Conservation (phyloP, 2,113 vertebrate species). For the Myrmecophaga tridactyla region DNA sequence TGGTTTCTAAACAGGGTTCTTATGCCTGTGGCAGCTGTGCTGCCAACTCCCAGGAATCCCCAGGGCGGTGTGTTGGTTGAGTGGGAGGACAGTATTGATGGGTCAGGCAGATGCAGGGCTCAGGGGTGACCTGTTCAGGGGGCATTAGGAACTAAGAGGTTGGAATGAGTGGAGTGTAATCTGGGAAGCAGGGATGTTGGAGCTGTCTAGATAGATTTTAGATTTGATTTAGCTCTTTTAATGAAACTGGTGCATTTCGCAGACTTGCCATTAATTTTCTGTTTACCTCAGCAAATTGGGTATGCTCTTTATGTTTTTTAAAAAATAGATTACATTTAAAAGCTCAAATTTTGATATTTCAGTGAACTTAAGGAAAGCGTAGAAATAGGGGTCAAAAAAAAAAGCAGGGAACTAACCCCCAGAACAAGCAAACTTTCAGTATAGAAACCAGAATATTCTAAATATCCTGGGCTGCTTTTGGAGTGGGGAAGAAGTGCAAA, state of each 20-base stretch:
- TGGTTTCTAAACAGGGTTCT: neutral
- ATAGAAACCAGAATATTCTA: neutral
- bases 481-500: neutral
- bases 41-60: neutral
- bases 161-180: neutral
- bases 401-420: neutral
- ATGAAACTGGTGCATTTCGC: neutral
- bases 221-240: neutral
- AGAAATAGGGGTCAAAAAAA: neutral
- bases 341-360: neutral
- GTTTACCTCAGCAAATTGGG: neutral
- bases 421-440: neutral
- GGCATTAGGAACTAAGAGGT: neutral
- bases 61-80: neutral
- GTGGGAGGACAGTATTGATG: neutral
- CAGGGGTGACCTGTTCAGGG: neutral
- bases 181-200: neutral
- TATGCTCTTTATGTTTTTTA: neutral
- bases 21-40: neutral
- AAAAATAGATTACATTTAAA: neutral
- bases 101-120: neutral
- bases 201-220: neutral
- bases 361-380: neutral
- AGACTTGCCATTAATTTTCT: neutral
- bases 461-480: neutral